phyloP scores from a whole-genome alignment of 1,140 invertebrate genomes.

The Rhopalosiphum padi region DNA sequence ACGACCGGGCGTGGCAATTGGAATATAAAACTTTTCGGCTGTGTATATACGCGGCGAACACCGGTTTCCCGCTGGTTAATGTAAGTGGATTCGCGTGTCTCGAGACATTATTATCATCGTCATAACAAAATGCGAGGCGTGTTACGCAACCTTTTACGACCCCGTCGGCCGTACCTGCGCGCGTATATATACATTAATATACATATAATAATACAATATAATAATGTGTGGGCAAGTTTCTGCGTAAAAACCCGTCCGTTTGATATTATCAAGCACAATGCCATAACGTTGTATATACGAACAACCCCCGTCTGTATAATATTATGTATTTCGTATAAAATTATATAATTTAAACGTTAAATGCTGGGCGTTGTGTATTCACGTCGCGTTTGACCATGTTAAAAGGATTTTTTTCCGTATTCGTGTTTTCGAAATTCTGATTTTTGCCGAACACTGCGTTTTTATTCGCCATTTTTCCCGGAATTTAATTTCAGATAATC shows the following conservation, averaged over 20 bases:
- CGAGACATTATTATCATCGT: constrained; percentile 38
- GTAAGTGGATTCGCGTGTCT: constrained; percentile 50
- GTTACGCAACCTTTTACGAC: constrained; percentile 3
- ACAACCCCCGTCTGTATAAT: neutral
- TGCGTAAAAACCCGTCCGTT: too few relatives aligned
- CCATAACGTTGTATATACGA: neutral
- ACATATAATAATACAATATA: neutral
- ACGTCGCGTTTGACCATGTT: too few relatives aligned
- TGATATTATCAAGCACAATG: too few relatives aligned
- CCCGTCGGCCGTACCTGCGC: neutral
- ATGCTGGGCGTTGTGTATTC: too few relatives aligned
- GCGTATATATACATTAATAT: neutral
- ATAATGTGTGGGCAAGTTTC: neutral
- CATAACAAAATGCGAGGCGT: constrained; percentile 20
- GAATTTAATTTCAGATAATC: too few relatives aligned
- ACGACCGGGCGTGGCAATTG: constrained; percentile 11
- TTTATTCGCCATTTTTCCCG: too few relatives aligned
- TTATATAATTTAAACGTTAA: too few relatives aligned
- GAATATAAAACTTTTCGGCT: constrained; percentile 42
- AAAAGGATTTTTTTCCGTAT: too few relatives aligned
- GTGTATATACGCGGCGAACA: neutral
- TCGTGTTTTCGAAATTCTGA: too few relatives aligned
- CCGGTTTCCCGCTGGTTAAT: constrained; percentile 23
- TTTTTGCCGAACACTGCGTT: too few relatives aligned
- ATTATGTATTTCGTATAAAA: neutral